Conservation (phyloP, 2,113 vertebrate species). For the Catharus bicknelli region DNA sequence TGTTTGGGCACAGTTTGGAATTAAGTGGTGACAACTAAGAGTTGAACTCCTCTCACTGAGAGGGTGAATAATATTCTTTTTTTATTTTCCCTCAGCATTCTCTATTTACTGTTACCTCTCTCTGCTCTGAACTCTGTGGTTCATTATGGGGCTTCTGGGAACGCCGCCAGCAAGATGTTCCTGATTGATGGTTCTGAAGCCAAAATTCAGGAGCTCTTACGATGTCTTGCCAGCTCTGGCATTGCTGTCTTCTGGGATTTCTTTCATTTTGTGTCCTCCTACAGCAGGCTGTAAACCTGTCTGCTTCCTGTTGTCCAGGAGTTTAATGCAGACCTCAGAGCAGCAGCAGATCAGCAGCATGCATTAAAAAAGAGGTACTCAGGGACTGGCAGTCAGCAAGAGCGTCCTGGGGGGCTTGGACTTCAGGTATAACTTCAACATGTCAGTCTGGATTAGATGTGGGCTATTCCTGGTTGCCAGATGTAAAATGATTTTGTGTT, state of each 20-base stretch:
- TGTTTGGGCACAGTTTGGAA: neutral
- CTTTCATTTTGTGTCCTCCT: constrained; percentile 56
- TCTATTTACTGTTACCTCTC: constrained; percentile 30
- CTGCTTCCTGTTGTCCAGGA: constrained; percentile 48
- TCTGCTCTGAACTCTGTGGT: constrained; percentile 55
- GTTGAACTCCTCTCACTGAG: constrained; percentile 12
- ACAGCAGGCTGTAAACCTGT: constrained; percentile 32
- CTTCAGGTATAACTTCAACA: constrained; percentile 17
- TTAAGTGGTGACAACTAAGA: neutral
- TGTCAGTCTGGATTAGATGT: constrained; percentile 55
- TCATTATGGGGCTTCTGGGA: constrained; percentile 67
- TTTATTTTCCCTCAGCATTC: neutral
- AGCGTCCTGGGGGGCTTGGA: constrained; percentile 17
- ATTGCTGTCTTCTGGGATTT: constrained; percentile 34
- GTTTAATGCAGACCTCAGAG: constrained; percentile 53
- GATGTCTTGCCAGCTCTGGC: constrained; percentile 43
- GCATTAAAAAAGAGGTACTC: neutral
- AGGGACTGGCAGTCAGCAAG: neutral
- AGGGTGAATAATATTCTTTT: neutral
- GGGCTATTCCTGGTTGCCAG: constrained; percentile 1
- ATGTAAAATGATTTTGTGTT: constrained; percentile 48
- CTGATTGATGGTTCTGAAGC: constrained; percentile 56
- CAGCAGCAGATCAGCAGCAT: constrained; percentile 21
- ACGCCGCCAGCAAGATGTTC: neutral
- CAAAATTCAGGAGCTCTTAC: constrained; percentile 49